Percentiles rank a stretch among this genome's conserved stretches.
Evolutionary conservation across 2,888 invertebrate genomes (phyloP).

Genomic region (Drosophila cyrtoloma): DNA sequence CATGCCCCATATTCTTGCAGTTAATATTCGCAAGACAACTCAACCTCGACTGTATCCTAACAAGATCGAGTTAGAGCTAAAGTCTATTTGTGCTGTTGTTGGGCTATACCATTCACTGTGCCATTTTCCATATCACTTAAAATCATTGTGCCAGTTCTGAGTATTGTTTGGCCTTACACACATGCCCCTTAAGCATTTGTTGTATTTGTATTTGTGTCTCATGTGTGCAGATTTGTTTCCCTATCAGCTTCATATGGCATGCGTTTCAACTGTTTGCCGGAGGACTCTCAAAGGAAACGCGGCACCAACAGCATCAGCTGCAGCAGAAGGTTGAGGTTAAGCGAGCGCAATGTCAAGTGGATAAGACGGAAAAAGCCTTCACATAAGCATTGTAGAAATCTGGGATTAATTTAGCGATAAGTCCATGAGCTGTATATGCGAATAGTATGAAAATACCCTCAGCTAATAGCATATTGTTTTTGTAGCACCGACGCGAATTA

Average conservation of each 20-base stretch:
- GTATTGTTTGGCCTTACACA: constrained; percentile 41
- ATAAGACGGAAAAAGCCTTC: constrained; percentile 28
- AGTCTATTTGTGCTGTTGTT: constrained; percentile 16
- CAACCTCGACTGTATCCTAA: constrained; percentile 60
- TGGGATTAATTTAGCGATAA: constrained; percentile 37
- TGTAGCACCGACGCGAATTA: neutral
- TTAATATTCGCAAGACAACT: constrained; percentile 50
- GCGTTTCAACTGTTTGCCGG: constrained; percentile 35
- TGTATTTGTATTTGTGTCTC: constrained; percentile 28
- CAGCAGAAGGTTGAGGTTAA: constrained; percentile 1
- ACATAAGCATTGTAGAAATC: constrained; percentile 23
- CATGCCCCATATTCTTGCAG: constrained; percentile 30
- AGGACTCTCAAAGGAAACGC: constrained; percentile 12
- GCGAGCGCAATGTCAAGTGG: constrained; percentile 40
- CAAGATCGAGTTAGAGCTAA: constrained; percentile 53
- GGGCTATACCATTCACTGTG: constrained; percentile 21
- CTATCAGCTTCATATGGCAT: constrained; percentile 50
- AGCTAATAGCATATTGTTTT: constrained; percentile 18
- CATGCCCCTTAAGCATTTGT: constrained; percentile 15
- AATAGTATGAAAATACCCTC: constrained; percentile 11
- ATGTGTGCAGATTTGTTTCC: constrained; percentile 65
- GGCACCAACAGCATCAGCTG: neutral
- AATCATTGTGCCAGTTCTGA: constrained; percentile 72
- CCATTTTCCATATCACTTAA: constrained; percentile 59
- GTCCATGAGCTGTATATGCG: constrained; percentile 27